Evolutionary conservation across 2,888 invertebrate species (phyloP).

Genomic region (Epinotia demarniana): DNA sequence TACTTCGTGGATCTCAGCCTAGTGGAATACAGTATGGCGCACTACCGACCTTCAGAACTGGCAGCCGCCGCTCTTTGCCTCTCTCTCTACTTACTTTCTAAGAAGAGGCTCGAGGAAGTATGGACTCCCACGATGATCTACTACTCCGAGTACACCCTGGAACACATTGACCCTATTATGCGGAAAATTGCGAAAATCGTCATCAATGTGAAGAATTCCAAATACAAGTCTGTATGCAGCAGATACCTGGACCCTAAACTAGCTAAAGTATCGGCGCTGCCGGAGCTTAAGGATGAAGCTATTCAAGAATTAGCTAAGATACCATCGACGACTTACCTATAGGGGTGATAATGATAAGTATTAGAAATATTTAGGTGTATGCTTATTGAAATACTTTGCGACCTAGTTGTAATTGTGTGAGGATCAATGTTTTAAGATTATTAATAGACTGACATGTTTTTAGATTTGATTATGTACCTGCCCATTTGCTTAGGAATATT

Average conservation of each 20-base stretch:
- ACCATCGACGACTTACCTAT: slow-evolving; percentile 47
- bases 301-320: slow-evolving; percentile 63
- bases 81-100: slow-evolving; percentile 85
- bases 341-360: slow-evolving; percentile 22
- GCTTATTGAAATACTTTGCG: slow-evolving; percentile 13
- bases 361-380: slow-evolving; percentile 22
- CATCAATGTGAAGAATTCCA: slow-evolving; percentile 87
- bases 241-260: slow-evolving; percentile 86
- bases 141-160: slow-evolving; percentile 90
- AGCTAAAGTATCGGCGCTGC: slow-evolving; percentile 86
- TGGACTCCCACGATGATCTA: slow-evolving; percentile 91
- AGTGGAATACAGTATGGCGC: slow-evolving; percentile 91
- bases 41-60: slow-evolving; percentile 92
- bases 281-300: slow-evolving; percentile 84
- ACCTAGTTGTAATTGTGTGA: slow-evolving; percentile 37
- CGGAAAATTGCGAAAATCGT: slow-evolving; percentile 88
- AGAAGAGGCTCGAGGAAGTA: slow-evolving; percentile 72
- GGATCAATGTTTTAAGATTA: slow-evolving; percentile 47
- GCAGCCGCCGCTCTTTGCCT: slow-evolving; percentile 93
- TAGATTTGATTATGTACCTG: slow-evolving; percentile 69
- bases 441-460: slow-evolving; percentile 65
- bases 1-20: slow-evolving; percentile 95
- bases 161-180: slow-evolving; percentile 88
- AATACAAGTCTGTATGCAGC: slow-evolving; percentile 87
- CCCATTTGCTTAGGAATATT: slow-evolving; percentile 62